phyloP scores from a whole-genome alignment of 2,888 invertebrate genomes.

The Phortica magna region DNA sequence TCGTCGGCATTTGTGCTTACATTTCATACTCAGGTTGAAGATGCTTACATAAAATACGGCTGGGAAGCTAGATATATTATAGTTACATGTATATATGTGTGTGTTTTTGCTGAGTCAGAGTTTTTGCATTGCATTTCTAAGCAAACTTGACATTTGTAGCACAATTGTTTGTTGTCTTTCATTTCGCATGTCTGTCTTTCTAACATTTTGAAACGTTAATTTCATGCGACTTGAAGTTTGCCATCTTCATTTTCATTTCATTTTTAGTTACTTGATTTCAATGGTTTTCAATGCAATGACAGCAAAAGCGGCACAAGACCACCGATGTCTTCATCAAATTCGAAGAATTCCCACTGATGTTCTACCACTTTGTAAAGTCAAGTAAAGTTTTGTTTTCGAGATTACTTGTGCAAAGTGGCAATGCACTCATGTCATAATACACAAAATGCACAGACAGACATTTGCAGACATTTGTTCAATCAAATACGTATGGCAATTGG shows the following conservation, averaged over 20 bases:
- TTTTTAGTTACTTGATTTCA: constrained; percentile 6
- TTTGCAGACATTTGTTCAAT: constrained; percentile 12
- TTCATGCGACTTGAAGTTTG: constrained; percentile 24
- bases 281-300: constrained; percentile 14
- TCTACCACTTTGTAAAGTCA: background rate
- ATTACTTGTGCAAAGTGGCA: background rate
- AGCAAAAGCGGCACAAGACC: background rate
- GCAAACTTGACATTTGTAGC: constrained; percentile 32
- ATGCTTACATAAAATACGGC: no score
- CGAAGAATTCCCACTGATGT: background rate
- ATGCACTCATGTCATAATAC: background rate
- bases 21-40: no score
- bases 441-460: background rate
- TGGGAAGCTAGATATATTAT: background rate
- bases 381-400: constrained; percentile 8
- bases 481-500: constrained; percentile 5
- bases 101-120: background rate
- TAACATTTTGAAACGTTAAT: constrained; percentile 21
- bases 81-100: background rate
- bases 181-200: background rate
- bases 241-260: no score
- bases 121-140: constrained; percentile 19
- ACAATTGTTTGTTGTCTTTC: constrained; percentile 15
- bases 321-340: background rate
- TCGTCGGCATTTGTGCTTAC: no score